Percentiles rank a stretch among this genome's conserved stretches.
Evolutionary conservation across 2,888 invertebrate species (phyloP).

Genomic region (Yponomeuta malinellus): DNA sequence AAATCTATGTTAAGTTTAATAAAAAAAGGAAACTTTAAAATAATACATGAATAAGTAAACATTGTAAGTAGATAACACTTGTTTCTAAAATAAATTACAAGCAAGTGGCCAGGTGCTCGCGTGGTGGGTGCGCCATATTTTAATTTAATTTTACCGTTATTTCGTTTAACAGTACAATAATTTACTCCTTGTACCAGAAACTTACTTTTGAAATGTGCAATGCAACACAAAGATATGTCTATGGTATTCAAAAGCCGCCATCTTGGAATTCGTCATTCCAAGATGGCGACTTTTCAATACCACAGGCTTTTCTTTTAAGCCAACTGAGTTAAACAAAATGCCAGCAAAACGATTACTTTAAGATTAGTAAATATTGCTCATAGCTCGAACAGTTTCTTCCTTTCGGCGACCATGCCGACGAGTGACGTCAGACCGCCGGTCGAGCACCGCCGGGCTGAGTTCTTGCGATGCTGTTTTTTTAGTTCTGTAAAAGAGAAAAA

Average conservation of each 20-base stretch:
- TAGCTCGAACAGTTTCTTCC: conserved; percentile 81
- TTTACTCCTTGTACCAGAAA: not conserved
- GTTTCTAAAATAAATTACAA: conserved; percentile 22
- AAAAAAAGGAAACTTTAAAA: not conserved
- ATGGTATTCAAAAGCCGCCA: no score
- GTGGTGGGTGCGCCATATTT: conserved; percentile 50
- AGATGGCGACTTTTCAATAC: not conserved
- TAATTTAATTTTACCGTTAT: not conserved
- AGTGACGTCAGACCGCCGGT: conserved; percentile 56
- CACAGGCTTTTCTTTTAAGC: not conserved
- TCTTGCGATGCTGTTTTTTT: conserved; percentile 25
- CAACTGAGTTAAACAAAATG: not conserved
- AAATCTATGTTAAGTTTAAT: conserved; percentile 6
- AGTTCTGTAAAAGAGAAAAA: conserved; percentile 48
- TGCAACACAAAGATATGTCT: no score
- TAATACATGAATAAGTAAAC: not conserved
- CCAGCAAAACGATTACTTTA: not conserved
- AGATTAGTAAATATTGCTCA: conserved; percentile 24
- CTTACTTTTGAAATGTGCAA: no score
- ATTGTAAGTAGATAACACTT: not conserved
- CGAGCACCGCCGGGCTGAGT: conserved; percentile 45
- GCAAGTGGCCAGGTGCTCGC: conserved; percentile 66
- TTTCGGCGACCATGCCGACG: conserved; percentile 84
- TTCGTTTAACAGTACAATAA: conserved; percentile 11
- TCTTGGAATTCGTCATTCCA: not conserved